A percentile compares a stretch with the other conserved stretches of the same genome.
These are phyloP conservation scores for Zaprionus obscuricornis DNA, from an alignment of 2,888 invertebrate species.

Conservation along the genomic window DNA sequence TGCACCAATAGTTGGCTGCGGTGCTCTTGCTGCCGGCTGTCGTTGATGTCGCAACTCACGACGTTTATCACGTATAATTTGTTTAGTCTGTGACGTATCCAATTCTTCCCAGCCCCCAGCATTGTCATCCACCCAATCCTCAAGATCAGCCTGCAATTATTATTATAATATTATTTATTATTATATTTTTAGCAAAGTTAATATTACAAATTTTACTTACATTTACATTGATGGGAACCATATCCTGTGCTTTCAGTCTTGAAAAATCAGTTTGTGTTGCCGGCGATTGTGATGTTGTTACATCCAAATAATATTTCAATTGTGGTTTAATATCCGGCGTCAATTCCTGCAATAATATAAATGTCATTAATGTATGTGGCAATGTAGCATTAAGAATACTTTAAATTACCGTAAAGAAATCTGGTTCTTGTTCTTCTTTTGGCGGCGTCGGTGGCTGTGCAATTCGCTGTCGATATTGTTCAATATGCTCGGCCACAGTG, in stretches of 20 bases:
- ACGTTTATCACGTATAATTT: slow-evolving; percentile 82
- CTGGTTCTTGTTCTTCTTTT: slow-evolving; percentile 84
- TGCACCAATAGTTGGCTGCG: slow-evolving; percentile 57
- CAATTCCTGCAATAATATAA: slow-evolving; percentile 84
- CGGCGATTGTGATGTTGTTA: slow-evolving; percentile 54
- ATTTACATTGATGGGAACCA: slow-evolving; percentile 83
- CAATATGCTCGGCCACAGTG: slow-evolving; percentile 87
- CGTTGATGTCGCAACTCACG: slow-evolving; percentile 82
- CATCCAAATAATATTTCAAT: slow-evolving; percentile 85
- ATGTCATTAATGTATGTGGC: neutral
- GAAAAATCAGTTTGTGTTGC: slow-evolving; percentile 78
- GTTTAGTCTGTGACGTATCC: slow-evolving; percentile 81
- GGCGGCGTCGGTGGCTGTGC: slow-evolving; percentile 83
- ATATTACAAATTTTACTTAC: slow-evolving; percentile 46
- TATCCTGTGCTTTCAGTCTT: slow-evolving; percentile 84
- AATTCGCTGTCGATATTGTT: slow-evolving; percentile 85
- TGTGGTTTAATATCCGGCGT: slow-evolving; percentile 86
- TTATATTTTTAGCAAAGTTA: neutral
- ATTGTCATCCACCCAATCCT: slow-evolving; percentile 85
- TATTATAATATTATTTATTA: slow-evolving; percentile 2
- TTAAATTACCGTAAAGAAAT: slow-evolving; percentile 85
- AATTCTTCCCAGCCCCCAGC: slow-evolving; percentile 85
- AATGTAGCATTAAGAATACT: neutral
- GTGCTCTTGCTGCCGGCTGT: slow-evolving; percentile 50
- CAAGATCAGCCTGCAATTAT: slow-evolving; percentile 83